Evolutionary conservation across 2,888 invertebrate species (phyloP), one percentile per base, ranked within the genome.

Genomic region (Rhagonycha fulva): DNA sequence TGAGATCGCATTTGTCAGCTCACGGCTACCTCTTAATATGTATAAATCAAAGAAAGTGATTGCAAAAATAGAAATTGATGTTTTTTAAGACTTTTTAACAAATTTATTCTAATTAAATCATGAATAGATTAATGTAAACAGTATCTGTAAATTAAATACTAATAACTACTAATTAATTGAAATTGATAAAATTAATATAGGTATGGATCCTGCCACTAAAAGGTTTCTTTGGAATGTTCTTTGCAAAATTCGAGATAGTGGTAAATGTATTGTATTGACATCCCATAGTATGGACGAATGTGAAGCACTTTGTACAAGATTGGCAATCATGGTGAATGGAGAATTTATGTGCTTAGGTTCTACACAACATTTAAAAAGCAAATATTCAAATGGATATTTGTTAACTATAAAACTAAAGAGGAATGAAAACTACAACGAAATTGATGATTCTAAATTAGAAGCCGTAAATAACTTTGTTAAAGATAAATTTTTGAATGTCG

Each of bases 281-380:
- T 95, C 96, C 62, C 95, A 95, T 89, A 94, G 94, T 85, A 95
- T 96, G 94, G 95, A 95, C 88, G 95, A 96, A 87, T 95, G 95
- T 87, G 95, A 96, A 88, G 95, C 95, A 19, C 89, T 96, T 19
- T 96, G 96, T 86, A 93, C 94, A 2, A 89, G 95, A 7, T 87
- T 96, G 81, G 95, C 95, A 61, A 93, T 96, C 78, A 95, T 96
- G 95, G 95, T 95, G 11, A 94, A 94, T 86, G 96, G 95, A 0
- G 90, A 91, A 80, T 94, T 95, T 86, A 92, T 92, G 85, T 96
- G 95, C 82, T 89, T 95, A 68, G 96, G 96, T 23, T 93, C 95
- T 0, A 93, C 93, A 63, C 96, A 96, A 83, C 95, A 95, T 85
- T 89, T 96, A 73, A 95, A 96, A 86, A 94, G 92, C 83, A 95